Percentiles rank a stretch among this genome's conserved stretches.
phyloP scores from a whole-genome alignment of 2,797 vertebrate species.

The Serranus cabrilla region DNA sequence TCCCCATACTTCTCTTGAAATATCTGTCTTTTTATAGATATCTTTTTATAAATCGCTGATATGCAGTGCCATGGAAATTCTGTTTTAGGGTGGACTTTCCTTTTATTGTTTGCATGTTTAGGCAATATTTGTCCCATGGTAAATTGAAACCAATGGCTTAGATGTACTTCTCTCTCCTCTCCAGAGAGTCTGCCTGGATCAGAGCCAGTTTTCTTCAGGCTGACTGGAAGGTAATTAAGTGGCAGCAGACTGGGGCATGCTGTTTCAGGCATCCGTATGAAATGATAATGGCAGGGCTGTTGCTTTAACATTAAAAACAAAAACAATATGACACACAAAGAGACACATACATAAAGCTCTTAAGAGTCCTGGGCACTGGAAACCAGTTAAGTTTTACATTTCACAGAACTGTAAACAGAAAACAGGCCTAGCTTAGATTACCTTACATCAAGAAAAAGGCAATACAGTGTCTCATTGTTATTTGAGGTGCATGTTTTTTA shows the following conservation, averaged over 20 bases:
- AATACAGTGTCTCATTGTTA: slow-evolving; percentile 9
- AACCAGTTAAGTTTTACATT: slow-evolving; percentile 37
- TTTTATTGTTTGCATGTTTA: slow-evolving; percentile 55
- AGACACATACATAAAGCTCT: slow-evolving; percentile 10
- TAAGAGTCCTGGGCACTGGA: slow-evolving; percentile 12
- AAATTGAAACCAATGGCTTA: slow-evolving; percentile 75
- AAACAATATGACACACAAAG: slow-evolving; percentile 33
- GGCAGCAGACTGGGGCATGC: slow-evolving; percentile 80
- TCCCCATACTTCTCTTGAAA: neutral
- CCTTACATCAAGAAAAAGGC: neutral
- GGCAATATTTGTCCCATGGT: slow-evolving; percentile 66
- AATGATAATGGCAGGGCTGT: slow-evolving; percentile 68
- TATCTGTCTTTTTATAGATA: slow-evolving; percentile 12
- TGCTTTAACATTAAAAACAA: slow-evolving; percentile 42
- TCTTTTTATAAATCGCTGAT: neutral
- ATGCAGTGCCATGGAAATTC: slow-evolving; percentile 8
- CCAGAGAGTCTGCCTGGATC: slow-evolving; percentile 75
- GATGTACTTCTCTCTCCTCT: slow-evolving; percentile 62
- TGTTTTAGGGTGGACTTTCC: slow-evolving; percentile 33
- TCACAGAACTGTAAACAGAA: slow-evolving; percentile 24
- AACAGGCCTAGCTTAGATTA: slow-evolving; percentile 17
- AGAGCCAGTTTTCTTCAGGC: slow-evolving; percentile 78
- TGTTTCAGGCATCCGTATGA: slow-evolving; percentile 78
- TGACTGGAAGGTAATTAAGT: slow-evolving; percentile 84
- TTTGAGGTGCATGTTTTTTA: too few relatives aligned